phyloP scores from a whole-genome alignment of 2,113 vertebrate genomes.

The Jaculus jaculus region DNA sequence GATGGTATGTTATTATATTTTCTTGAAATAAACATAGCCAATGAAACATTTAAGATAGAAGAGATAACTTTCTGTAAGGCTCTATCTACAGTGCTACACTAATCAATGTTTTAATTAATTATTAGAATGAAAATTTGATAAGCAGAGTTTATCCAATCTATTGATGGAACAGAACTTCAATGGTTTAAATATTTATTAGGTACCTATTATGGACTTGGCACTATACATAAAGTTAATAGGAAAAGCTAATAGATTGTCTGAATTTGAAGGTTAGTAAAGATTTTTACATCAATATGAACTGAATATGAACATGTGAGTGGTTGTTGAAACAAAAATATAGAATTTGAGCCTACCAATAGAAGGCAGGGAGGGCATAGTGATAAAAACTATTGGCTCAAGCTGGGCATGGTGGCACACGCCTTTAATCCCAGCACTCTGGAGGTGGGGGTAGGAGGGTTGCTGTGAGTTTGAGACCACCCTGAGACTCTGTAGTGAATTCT shows the following conservation, averaged over 20 bases:
- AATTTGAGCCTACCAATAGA: neutral
- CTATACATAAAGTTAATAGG: neutral
- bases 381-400: neutral
- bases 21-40: constrained; percentile 13
- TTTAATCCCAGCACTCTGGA: no score
- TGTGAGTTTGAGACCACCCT: no score
- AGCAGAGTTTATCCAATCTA: neutral
- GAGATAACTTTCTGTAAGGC: neutral
- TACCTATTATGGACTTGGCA: neutral
- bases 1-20: neutral
- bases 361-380: neutral
- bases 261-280: neutral
- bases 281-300: constrained; percentile 19
- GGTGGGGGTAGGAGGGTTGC: no score
- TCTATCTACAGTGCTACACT: neutral
- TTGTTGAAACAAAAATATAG: neutral
- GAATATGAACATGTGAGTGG: neutral
- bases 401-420: no score
- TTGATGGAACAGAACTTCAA: constrained; percentile 29
- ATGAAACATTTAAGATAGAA: constrained; percentile 52
- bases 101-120: constrained; percentile 68
- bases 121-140: constrained; percentile 39
- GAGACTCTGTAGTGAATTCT: no score
- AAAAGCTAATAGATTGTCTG: neutral
- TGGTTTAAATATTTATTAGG: constrained; percentile 56